Percentiles rank a stretch among this genome's conserved stretches.
Conservation (phyloP, 35 echinoderm and acorn worm species). For the Acanthaster planci region DNA sequence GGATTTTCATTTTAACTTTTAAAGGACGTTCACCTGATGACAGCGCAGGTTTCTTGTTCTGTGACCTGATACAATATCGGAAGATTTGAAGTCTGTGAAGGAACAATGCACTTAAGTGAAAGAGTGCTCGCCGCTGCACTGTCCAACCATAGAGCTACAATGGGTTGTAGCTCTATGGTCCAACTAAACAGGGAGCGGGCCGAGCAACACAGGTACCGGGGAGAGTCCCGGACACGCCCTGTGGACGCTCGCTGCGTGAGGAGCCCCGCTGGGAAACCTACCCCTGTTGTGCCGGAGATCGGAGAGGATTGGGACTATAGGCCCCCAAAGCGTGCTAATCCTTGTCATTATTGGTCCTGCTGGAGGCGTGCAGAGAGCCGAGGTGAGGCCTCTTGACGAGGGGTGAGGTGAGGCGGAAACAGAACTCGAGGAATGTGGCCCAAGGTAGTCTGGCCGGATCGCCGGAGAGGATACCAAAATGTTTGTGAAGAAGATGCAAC, state of each 20-base stretch:
- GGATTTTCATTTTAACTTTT: too few species aligned
- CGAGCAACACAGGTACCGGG: conserved; percentile 22
- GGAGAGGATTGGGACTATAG: too few species aligned
- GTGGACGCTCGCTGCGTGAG: neutral
- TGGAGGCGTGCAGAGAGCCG: neutral
- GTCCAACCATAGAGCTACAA: too few species aligned
- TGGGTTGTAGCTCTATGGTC: too few species aligned
- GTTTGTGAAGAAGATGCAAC: neutral
- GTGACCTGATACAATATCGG: too few species aligned
- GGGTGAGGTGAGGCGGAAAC: neutral
- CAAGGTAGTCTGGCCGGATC: conserved; percentile 12
- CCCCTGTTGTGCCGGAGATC: too few species aligned
- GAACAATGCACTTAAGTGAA: too few species aligned
- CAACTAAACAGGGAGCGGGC: too few species aligned
- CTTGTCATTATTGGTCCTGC: neutral
- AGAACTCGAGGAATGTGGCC: neutral
- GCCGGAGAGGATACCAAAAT: neutral
- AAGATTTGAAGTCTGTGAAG: too few species aligned
- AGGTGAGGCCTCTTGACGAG: neutral
- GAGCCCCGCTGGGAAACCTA: neutral
- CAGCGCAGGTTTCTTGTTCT: too few species aligned
- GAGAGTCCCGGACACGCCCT: neutral
- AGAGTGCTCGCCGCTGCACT: too few species aligned
- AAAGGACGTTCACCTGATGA: too few species aligned
- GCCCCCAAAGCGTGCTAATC: conserved; percentile 3